A percentile compares a stretch with the other conserved stretches of the same genome.
Conservation (phyloP, 2,113 vertebrate genomes). For the Trochalopteron elliotii region DNA sequence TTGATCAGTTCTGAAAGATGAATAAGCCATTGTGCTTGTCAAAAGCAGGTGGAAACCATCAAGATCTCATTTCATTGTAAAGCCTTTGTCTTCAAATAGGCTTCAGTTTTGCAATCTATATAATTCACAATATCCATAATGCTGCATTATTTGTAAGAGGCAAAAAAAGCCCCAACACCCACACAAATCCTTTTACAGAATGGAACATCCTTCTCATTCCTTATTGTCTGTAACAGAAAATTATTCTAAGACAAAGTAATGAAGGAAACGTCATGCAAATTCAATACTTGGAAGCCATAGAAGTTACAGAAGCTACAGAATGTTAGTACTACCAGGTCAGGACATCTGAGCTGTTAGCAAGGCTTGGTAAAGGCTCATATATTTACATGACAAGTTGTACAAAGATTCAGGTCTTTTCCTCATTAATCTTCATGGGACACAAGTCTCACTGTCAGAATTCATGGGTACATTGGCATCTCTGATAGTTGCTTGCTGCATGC, state of each 20-base stretch:
- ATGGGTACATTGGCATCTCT: not conserved
- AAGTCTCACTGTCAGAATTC: not conserved
- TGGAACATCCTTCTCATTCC: not conserved
- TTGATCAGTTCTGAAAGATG: no score
- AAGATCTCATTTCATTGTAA: no score
- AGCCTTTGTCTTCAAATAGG: no score
- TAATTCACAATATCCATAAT: no score
- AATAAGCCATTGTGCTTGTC: no score
- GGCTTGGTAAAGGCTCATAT: not conserved
- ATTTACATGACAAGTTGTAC: not conserved
- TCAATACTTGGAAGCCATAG: not conserved
- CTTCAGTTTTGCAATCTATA: no score
- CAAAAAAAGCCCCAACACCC: not conserved
- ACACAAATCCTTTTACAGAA: not conserved
- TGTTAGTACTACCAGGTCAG: not conserved
- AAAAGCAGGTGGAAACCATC: no score
- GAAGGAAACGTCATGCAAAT: not conserved
- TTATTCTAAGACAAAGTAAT: not conserved
- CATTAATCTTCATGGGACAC: not conserved
- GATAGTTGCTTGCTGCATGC: not conserved
- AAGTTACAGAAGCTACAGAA: not conserved
- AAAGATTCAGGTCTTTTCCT: not conserved
- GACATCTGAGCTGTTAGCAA: not conserved
- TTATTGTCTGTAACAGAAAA: not conserved
- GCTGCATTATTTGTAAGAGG: no score